These are phyloP conservation scores for Stomatorhinus ivindoensis DNA, from an alignment of 2,113 vertebrate genomes.

Conservation along the genomic window DNA sequence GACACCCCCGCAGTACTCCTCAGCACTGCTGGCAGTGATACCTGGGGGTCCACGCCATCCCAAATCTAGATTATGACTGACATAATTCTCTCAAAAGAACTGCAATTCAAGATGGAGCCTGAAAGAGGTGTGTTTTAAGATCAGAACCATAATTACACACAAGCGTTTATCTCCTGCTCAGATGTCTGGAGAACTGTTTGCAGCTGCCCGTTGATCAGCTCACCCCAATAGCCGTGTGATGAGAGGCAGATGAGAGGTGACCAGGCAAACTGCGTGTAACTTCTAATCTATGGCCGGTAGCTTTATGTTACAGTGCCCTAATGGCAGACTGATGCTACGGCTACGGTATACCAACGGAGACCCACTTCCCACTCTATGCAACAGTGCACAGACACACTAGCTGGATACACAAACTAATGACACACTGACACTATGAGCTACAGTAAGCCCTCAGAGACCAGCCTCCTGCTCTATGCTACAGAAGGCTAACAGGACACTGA, in stretches of 20 bases:
- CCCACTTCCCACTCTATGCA: neutral
- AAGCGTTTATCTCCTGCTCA: neutral
- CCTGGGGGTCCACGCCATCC: neutral
- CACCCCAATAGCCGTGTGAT: neutral
- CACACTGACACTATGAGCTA: neutral
- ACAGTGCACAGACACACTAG: neutral
- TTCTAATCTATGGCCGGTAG: neutral
- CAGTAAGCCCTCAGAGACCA: neutral
- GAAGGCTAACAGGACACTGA: too few relatives aligned
- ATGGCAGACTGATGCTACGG: neutral
- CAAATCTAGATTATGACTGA: neutral
- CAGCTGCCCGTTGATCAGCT: neutral
- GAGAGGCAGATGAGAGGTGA: neutral
- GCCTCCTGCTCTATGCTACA: too few relatives aligned
- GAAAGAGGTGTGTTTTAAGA: neutral
- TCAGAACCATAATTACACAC: neutral
- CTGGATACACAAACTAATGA: neutral
- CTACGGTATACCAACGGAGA: neutral
- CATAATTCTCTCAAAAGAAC: neutral
- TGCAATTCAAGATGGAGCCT: neutral
- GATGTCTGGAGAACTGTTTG: neutral
- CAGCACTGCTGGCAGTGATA: neutral
- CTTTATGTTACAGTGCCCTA: neutral
- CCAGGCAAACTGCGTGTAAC: neutral
- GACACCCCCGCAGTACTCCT: neutral